Evolutionary conservation across 2,888 invertebrate species (phyloP).

Genomic region (Seira ritae): DNA sequence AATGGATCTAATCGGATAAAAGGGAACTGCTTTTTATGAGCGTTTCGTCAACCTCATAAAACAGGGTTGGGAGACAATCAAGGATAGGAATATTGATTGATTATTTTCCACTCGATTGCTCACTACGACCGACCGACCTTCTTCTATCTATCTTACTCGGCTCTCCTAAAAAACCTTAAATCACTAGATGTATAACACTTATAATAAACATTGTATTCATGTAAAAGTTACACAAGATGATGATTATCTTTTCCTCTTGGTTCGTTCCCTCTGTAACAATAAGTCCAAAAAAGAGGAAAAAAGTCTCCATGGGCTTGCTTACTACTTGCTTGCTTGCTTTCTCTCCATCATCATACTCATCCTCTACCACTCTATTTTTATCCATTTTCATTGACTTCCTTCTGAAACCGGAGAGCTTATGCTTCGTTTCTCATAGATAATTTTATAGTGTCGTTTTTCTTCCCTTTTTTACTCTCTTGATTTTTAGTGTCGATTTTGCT

Average conservation of each 20-base stretch:
- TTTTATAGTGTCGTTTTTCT: slow-evolving; percentile 28
- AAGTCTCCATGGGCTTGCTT: no score
- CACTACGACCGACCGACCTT: slow-evolving; percentile 55
- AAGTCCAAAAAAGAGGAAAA: no score
- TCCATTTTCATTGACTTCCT: no score
- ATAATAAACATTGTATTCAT: neutral
- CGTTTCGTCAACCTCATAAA: slow-evolving; percentile 68
- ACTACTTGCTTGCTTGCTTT: no score
- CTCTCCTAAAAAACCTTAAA: neutral
- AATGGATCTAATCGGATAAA: slow-evolving; percentile 65
- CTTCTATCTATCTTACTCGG: slow-evolving; percentile 12
- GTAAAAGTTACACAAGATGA: neutral
- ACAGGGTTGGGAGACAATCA: slow-evolving; percentile 69
- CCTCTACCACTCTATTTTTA: slow-evolving; percentile 6
- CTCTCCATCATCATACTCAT: slow-evolving; percentile 45
- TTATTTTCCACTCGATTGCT: slow-evolving; percentile 70
- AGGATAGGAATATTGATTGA: slow-evolving; percentile 71
- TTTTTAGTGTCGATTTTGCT: slow-evolving; percentile 57
- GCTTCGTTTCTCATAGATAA: slow-evolving; percentile 59
- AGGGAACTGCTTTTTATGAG: slow-evolving; percentile 62
- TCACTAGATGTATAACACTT: neutral
- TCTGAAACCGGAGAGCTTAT: slow-evolving; percentile 39
- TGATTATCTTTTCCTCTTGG: neutral
- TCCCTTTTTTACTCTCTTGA: slow-evolving; percentile 25
- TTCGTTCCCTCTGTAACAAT: neutral